phyloP scores from a whole-genome alignment of 2,797 vertebrate genomes.

The Molothrus aeneus region DNA sequence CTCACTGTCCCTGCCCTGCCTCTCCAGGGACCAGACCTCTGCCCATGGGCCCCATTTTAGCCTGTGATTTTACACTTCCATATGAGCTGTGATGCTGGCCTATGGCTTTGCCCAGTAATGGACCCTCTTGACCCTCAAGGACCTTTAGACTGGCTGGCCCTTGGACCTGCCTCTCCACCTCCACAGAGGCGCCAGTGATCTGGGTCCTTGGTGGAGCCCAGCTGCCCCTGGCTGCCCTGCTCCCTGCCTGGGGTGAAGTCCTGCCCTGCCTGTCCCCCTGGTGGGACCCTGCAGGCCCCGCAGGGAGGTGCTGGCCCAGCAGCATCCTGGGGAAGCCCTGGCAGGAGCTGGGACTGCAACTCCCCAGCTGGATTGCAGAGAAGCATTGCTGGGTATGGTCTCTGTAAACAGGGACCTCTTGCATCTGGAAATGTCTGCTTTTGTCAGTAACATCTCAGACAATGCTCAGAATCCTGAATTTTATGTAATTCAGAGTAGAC shows the following conservation, averaged over 20 bases:
- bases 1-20: background rate
- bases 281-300: background rate
- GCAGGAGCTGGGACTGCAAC: background rate
- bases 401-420: background rate
- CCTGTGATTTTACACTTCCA: background rate
- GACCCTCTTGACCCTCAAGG: background rate
- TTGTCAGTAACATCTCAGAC: background rate
- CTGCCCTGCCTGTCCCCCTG: accelerated
- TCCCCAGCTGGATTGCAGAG: background rate
- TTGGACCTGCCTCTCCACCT: background rate
- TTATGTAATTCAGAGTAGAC: background rate
- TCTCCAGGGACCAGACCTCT: background rate
- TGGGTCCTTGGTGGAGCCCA: background rate
- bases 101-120: background rate
- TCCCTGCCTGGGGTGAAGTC: background rate
- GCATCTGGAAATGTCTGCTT: background rate
- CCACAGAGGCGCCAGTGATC: background rate
- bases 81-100: background rate
- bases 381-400: background rate
- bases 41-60: background rate
- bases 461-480: background rate
- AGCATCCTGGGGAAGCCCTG: background rate
- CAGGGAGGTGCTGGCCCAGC: background rate
- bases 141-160: background rate
- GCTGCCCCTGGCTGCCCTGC: background rate